Base-by-base conservation (phyloP, 2,797 vertebrate genomes). In the Gymnothorax javanicus region DNA sequence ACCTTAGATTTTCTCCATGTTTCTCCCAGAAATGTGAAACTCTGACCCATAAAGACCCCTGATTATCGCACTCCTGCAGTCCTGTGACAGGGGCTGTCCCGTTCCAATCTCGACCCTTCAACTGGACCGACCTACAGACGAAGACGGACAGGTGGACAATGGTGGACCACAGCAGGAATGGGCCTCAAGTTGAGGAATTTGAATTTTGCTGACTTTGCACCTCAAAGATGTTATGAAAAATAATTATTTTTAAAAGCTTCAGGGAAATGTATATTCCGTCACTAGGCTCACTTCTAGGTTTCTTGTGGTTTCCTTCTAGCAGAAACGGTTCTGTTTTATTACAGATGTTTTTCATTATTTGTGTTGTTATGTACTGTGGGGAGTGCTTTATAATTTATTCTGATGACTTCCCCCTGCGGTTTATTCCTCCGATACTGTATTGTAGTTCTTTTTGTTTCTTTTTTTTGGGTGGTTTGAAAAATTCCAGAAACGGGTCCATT, bases 1-100 rank as follows among this genome's bases (percentile, higher is more conserved):
- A 43, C 1, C 33, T 43, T 43, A 43, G 33, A 43, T 43, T 43
- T 33, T 69, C 0, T 85, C 2, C 1, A 54, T 73, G 12, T 90
- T 81, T 23, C 79, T 60, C 20, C 4, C 87, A 96, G 95, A 96
- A 88, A 95, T 96, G 86, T 96, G 93, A 96, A 77, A 54, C 90
- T 87, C 88, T 86, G 33, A 7, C 62, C 62, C n/a, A 43, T 90
- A 83, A 86, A 91, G 90, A 86, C 90, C 88, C 91, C 90, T 89
- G 89, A 85, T 87, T 92, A 93, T 96, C 96, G 95, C 94, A 95
- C 95, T 96, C 92, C 90, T 89, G 73, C 92, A 93, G 92, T 94
- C 93, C 93, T 94, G 91, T 96, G 94, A 93, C 87, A 93, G 92
- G 93, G 94, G 93, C 92, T 91, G 93, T 93, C 91, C 86, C 91